Evolutionary conservation across 2,113 vertebrate genomes (phyloP).

Genomic region (Glareola pratincola): DNA sequence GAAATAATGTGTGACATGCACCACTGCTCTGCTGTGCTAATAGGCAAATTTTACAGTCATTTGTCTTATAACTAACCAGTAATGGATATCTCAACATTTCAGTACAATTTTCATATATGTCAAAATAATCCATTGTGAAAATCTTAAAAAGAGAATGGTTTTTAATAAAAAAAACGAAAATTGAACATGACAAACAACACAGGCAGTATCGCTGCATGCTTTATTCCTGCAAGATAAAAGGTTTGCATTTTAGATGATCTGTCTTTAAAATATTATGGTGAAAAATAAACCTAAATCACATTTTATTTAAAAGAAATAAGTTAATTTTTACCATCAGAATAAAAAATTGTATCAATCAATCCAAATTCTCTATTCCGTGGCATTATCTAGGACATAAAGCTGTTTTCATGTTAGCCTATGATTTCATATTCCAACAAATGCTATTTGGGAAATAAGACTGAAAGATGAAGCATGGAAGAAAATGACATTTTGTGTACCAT

Average conservation of each 20-base stretch:
- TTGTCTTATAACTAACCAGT: neutral
- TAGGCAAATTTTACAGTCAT: neutral
- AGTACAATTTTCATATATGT: neutral
- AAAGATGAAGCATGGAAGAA: constrained; percentile 64
- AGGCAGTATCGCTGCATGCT: neutral
- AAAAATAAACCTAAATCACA: constrained; percentile 59
- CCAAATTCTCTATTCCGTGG: constrained; percentile 73
- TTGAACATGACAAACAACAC: neutral
- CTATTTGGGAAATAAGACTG: constrained; percentile 66
- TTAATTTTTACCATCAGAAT: constrained; percentile 74
- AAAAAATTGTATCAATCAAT: constrained; percentile 78
- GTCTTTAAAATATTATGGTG: constrained; percentile 37
- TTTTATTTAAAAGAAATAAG: constrained; percentile 72
- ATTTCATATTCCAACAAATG: constrained; percentile 72
- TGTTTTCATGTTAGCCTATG: constrained; percentile 61
- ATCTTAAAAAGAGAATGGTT: neutral
- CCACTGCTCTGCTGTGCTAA: neutral
- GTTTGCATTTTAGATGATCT: constrained; percentile 28
- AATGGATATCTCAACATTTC: neutral
- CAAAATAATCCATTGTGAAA: neutral
- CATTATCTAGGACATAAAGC: constrained; percentile 68
- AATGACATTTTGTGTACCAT: constrained; percentile 70
- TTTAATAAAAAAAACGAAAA: neutral
- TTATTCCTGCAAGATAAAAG: neutral
- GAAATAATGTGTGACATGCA: neutral